Percentiles rank a stretch among this genome's conserved stretches.
phyloP scores from a whole-genome alignment of 2,888 invertebrate species.

The Tricholauxania praeusta region DNA sequence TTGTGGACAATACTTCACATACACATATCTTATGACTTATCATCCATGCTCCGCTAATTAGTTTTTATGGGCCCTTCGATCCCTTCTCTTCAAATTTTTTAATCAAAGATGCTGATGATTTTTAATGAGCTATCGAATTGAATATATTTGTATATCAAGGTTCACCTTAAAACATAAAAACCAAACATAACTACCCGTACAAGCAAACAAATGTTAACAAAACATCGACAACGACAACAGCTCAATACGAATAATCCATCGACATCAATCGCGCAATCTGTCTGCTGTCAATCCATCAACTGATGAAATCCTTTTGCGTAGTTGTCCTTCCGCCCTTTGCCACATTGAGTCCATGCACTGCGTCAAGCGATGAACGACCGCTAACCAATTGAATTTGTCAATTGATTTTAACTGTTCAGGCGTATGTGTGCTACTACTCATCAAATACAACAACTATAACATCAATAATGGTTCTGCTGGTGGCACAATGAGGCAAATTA shows the following conservation, averaged over 20 bases:
- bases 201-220: conserved; percentile 13
- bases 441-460: not conserved
- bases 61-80: no score
- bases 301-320: conserved; percentile 35
- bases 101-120: no score
- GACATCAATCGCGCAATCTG: conserved; percentile 56
- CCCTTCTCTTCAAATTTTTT: no score
- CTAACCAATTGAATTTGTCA: conserved; percentile 66
- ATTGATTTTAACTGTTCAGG: conserved; percentile 65
- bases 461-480: not conserved
- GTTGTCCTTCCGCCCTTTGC: not conserved
- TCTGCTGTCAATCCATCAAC: conserved; percentile 63
- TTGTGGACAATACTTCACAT: no score
- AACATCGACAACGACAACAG: not conserved
- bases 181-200: conserved; percentile 39
- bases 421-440: conserved; percentile 46
- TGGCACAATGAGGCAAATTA: no score
- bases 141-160: no score
- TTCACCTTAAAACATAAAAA: no score
- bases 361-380: conserved; percentile 44
- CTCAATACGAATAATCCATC: conserved; percentile 45
- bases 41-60: no score
- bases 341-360: not conserved
- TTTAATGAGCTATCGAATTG: no score
- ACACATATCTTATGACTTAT: no score